Conservation (phyloP, 2,113 vertebrate species). For the Cynoglossus semilaevis region DNA sequence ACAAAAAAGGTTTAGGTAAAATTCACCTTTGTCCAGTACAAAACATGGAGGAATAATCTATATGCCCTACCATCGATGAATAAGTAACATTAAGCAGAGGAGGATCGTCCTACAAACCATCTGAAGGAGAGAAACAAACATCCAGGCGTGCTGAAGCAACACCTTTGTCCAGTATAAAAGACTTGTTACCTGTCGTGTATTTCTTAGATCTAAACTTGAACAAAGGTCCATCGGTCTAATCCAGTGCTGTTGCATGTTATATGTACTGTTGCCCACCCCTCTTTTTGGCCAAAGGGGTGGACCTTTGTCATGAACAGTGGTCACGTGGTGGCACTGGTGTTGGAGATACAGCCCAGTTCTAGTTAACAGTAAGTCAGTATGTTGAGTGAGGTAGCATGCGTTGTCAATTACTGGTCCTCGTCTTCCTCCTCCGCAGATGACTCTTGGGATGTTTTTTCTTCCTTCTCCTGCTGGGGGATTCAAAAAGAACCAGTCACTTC, state of each 20-base stretch:
- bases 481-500: not conserved
- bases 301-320: conserved; percentile 57
- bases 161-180: conserved; percentile 78
- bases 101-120: conserved; percentile 53
- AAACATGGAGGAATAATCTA: conserved; percentile 63
- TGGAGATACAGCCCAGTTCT: conserved; percentile 76
- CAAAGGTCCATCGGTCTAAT: conserved; percentile 71
- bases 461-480: conserved; percentile 80
- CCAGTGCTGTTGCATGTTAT: conserved; percentile 78
- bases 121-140: conserved; percentile 24
- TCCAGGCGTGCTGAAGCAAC: conserved; percentile 63
- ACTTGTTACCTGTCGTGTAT: conserved; percentile 67
- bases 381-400: conserved; percentile 83
- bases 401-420: conserved; percentile 87
- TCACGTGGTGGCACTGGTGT: conserved; percentile 73
- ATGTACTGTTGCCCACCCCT: conserved; percentile 63
- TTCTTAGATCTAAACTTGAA: conserved; percentile 67
- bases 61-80: conserved; percentile 67
- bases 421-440: conserved; percentile 89
- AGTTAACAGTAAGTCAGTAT: conserved; percentile 78
- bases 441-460: conserved; percentile 90
- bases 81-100: conserved; percentile 59
- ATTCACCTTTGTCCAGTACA: conserved; percentile 82
- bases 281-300: conserved; percentile 41
- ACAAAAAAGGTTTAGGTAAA: conserved; percentile 70